These are phyloP conservation scores for Proisotoma minuta DNA, from an alignment of 2,888 invertebrate species.

Conservation along the genomic window DNA sequence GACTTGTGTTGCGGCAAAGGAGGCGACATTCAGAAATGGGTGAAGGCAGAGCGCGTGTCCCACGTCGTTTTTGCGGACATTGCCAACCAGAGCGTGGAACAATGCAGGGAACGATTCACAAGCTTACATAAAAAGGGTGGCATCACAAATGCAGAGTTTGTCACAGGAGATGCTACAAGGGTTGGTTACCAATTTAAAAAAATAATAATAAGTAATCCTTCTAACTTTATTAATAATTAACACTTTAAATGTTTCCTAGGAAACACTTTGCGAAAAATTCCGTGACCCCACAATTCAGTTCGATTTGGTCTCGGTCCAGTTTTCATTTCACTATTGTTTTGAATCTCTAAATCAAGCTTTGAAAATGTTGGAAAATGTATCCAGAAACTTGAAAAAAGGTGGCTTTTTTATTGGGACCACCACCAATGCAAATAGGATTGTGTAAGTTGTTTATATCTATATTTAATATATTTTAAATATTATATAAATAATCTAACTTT, in stretches of 20 bases:
- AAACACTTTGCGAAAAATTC: constrained; percentile 68
- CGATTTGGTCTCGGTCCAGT: constrained; percentile 93
- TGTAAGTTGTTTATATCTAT: constrained; percentile 59
- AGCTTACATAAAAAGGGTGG: constrained; percentile 40
- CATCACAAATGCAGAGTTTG: constrained; percentile 71
- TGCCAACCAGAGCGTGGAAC: constrained; percentile 80
- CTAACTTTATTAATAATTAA: not conserved
- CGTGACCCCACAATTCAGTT: constrained; percentile 71
- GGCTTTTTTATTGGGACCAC: constrained; percentile 97
- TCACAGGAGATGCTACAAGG: constrained; percentile 87
- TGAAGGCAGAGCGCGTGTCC: constrained; percentile 66
- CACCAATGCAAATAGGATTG: constrained; percentile 87
- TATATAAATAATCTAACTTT: no score
- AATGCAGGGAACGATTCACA: constrained; percentile 44
- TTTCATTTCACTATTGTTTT: constrained; percentile 96
- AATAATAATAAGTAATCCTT: not conserved
- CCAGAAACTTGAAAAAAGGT: constrained; percentile 80
- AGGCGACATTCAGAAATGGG: constrained; percentile 96
- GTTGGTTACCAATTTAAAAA: constrained; percentile 47
- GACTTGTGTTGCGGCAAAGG: constrained; percentile 99
- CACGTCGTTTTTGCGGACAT: constrained; percentile 89
- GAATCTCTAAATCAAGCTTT: constrained; percentile 83
- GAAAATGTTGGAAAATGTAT: constrained; percentile 86
- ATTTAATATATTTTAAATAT: no score
- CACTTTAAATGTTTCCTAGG: no score